phyloP scores from a whole-genome alignment of 2,797 vertebrate genomes.

The Myiothlypis chrysogaster region DNA sequence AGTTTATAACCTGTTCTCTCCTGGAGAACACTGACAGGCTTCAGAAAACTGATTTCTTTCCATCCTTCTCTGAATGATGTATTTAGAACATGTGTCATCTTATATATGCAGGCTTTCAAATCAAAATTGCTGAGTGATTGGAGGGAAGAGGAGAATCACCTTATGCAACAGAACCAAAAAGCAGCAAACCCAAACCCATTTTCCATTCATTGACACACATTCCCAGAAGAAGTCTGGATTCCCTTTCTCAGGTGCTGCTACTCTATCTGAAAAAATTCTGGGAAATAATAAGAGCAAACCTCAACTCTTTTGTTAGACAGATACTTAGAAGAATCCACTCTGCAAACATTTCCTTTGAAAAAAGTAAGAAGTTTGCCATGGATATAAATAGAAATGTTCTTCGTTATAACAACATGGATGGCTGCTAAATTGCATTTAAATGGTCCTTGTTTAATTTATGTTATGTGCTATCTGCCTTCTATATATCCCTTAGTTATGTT shows the following conservation, averaged over 20 bases:
- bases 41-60: neutral
- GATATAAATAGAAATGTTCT: slow-evolving; percentile 24
- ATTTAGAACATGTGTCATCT: neutral
- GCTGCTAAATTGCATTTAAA: neutral
- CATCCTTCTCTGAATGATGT: neutral
- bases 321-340: neutral
- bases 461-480: slow-evolving; percentile 10
- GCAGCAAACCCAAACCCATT: neutral
- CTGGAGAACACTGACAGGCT: neutral
- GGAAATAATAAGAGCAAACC: neutral
- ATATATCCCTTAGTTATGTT: slow-evolving; percentile 27
- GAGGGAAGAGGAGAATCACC: neutral
- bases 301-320: neutral
- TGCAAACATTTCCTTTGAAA: slow-evolving; percentile 26
- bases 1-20: neutral
- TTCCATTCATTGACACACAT: neutral
- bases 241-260: neutral
- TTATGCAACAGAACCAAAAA: neutral
- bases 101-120: neutral
- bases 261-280: neutral
- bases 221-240: neutral
- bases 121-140: neutral
- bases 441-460: slow-evolving; percentile 45
- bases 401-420: neutral
- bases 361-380: neutral